Base-by-base conservation (phyloP, 2,888 invertebrate genomes). In the Euzetes globulus region DNA sequence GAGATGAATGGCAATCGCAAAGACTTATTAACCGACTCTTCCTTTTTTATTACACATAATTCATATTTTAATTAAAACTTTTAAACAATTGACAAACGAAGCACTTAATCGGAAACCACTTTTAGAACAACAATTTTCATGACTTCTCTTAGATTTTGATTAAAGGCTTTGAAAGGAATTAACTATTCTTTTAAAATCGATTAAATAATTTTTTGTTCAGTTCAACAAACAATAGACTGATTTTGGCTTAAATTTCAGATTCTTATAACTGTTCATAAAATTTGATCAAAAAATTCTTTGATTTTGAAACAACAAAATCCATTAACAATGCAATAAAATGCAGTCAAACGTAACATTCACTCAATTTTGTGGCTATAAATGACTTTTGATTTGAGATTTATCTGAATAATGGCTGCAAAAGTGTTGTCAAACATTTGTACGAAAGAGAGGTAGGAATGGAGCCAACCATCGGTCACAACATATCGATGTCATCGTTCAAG, bases 401-500 rank as follows among this genome's bases (percentile, higher is more conserved):
- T 5, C 41, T 41, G 41, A 41, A 41, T 3, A 50, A 50, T 50
- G 11, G 50, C n/a, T 50, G n/a, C n/a, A n/a, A 50, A n/a, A n/a
- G 50, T 50, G 41, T 11, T n/a, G 50, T 50, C 17, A 47, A 47
- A 47, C 13, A 13, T 27, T 13, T 27, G 22, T 58, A 58, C 5
- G 58, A 27, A 19, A 25, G 17, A 45, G 47, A 27, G 47, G 37
- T 41, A 29, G 11, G 27, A 47, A 2, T 6, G 70, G 29, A 11
- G 15, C 5, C 37, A 63, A 9, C 33, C n/a, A 27, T 47, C 15
- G 45, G 41, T 76, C 60, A 76, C 41, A 76, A 73, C 75, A 75
- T 75, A 60, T 76, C 76, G 55, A 75, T 73, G 63, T 76, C 76
- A 45, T 76, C 75, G 37, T 73, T 71, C 22, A 76, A 71, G 52